phyloP scores from a whole-genome alignment of 1,140 invertebrate genomes.

The Helicoverpa armigera region DNA sequence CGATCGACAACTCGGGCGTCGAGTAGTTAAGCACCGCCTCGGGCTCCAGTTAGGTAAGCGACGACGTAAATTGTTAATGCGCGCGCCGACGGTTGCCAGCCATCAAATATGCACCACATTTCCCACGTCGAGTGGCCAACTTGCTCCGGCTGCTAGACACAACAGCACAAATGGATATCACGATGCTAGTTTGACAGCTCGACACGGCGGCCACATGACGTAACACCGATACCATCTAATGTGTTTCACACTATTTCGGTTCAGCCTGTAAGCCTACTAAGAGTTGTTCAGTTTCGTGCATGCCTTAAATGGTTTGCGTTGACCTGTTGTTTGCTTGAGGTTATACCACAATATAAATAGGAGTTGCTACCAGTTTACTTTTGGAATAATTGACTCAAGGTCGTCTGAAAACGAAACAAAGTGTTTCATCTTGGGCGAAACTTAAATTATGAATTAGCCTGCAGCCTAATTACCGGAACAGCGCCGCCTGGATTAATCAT shows the following conservation, averaged over 20 bases:
- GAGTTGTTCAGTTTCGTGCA: neutral
- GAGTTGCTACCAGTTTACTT: too few relatives aligned
- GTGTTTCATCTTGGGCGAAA: too few relatives aligned
- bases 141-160: conserved; percentile 52
- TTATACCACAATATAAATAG: too few relatives aligned
- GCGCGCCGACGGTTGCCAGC: conserved; percentile 53
- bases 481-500: too few relatives aligned
- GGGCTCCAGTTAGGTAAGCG: conserved; percentile 71
- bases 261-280: neutral
- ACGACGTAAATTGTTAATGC: conserved; percentile 72
- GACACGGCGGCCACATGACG: conserved; percentile 49
- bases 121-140: conserved; percentile 58
- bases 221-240: conserved; percentile 38
- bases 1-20: conserved; percentile 53
- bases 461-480: too few relatives aligned
- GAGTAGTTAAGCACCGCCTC: conserved; percentile 58
- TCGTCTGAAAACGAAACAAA: too few relatives aligned
- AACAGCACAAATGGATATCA: conserved; percentile 54
- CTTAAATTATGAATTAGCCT: too few relatives aligned
- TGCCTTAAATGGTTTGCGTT: neutral
- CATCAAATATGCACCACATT: conserved; percentile 80
- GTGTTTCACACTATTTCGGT: conserved; percentile 37
- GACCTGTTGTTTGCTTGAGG: too few relatives aligned
- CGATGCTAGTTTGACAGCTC: conserved; percentile 54
- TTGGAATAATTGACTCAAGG: too few relatives aligned